These are phyloP conservation scores for Antitype chi DNA, from an alignment of 2,888 invertebrate species.

Conservation along the genomic window DNA sequence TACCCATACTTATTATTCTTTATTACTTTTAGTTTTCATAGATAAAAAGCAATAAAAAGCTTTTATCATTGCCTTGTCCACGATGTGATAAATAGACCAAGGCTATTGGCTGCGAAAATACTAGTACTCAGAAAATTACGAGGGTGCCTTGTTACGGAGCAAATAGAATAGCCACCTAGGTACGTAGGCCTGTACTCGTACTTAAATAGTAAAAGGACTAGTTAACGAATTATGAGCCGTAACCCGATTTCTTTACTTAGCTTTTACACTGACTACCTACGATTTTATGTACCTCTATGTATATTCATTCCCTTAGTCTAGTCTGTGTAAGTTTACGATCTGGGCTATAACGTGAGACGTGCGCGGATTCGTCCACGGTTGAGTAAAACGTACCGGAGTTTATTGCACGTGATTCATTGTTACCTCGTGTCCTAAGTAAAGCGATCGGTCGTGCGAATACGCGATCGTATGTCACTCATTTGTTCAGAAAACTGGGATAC, in stretches of 20 bases:
- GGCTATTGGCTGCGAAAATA: constrained; percentile 10
- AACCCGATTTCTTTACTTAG: constrained; percentile 54
- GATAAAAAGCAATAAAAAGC: too few relatives aligned
- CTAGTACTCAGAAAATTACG: constrained; percentile 50
- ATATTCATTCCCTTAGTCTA: constrained; percentile 40
- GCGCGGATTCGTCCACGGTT: constrained; percentile 17
- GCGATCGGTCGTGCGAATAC: neutral
- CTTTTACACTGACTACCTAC: constrained; percentile 28
- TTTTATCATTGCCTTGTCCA: constrained; percentile 4
- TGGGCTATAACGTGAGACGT: constrained; percentile 31
- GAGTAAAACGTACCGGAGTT: constrained; percentile 7
- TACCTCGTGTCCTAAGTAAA: neutral
- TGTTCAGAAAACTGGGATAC: neutral
- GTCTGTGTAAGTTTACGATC: constrained; percentile 42
- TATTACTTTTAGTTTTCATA: constrained; percentile 2
- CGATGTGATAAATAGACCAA: constrained; percentile 21
- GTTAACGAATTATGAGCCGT: constrained; percentile 44
- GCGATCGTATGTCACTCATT: neutral
- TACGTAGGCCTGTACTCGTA: constrained; percentile 9
- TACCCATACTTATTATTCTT: neutral
- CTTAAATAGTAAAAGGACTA: constrained; percentile 46
- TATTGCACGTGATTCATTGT: constrained; percentile 27
- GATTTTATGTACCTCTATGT: constrained; percentile 33
- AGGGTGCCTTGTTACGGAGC: constrained; percentile 15
- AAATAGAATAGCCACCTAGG: neutral